Evolutionary conservation across 2,888 invertebrate species (phyloP).

Genomic region (Plagiodera versicolora): DNA sequence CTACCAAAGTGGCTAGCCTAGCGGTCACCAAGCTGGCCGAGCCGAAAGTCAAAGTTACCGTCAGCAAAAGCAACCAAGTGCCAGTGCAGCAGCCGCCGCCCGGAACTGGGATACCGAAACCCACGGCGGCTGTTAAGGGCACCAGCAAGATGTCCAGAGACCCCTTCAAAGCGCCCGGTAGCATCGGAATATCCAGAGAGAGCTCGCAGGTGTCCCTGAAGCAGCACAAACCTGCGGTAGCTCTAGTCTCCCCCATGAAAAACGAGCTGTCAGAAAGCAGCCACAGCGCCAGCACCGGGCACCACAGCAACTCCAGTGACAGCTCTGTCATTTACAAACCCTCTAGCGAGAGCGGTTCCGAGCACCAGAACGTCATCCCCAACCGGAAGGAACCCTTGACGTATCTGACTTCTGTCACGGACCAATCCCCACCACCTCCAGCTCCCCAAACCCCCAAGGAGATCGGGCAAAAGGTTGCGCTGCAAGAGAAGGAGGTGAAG

Average conservation of each 20-base stretch:
- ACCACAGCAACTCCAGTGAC: constrained; percentile 72
- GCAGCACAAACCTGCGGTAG: constrained; percentile 48
- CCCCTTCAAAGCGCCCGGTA: constrained; percentile 50
- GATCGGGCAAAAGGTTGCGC: constrained; percentile 21
- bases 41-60: constrained; percentile 47
- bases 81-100: constrained; percentile 45
- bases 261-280: constrained; percentile 70
- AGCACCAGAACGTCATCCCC: constrained; percentile 54
- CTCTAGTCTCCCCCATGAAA: constrained; percentile 77
- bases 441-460: constrained; percentile 45
- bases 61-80: constrained; percentile 32
- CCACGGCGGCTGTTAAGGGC: constrained; percentile 89
- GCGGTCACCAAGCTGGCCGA: constrained; percentile 47
- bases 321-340: constrained; percentile 74
- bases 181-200: constrained; percentile 48
- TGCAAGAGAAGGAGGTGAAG: too few relatives aligned
- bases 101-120: constrained; percentile 81
- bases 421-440: constrained; percentile 31
- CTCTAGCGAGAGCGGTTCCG: constrained; percentile 71
- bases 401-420: constrained; percentile 41
- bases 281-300: constrained; percentile 66
- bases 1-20: constrained; percentile 50
- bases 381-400: constrained; percentile 62
- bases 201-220: constrained; percentile 46
- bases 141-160: constrained; percentile 73